Evolutionary conservation across 2,797 vertebrate genomes (phyloP), one percentile per base, ranked within the genome.

Genomic region (Periparus ater): DNA sequence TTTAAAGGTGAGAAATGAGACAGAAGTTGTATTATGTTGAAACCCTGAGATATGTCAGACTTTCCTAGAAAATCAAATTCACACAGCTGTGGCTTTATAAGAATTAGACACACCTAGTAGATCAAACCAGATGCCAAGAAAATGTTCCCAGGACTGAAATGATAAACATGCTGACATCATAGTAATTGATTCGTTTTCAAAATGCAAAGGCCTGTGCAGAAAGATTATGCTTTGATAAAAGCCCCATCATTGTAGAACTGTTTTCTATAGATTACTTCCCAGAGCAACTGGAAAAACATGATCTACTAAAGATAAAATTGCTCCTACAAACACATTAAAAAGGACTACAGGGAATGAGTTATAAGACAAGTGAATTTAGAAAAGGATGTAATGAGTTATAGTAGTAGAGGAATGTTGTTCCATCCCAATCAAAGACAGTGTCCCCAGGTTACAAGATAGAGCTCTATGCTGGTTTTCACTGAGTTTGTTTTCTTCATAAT

Each of bases 71-170:
- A 96, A 91, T 94, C 58, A 65, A 78, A 91, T 74, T 87, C 90
- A 94, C 72, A 91, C 84, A 98, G 91, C 96, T 97, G 94, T 72
- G 72, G 93, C 75, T 96, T 96, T 89, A 67, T 82, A 96, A 96
- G 84, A 96, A 97, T 96, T 97, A 95, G 96, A 96, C 94, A 97
- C 95, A 98, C 96, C 97, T 97, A 96, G 70, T 79, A 90, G 93
- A 97, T 96, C 85, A 95, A 94, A 92, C 84, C 14, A 87, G 74
- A 94, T 93, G 94, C 96, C 96, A 97, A 96, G 86, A 97, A 98
- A 96, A 97, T 61, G 85, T 98, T 96, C 93, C 96, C 96, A 97
- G 87, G 93, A 94, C 89, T 97, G 89, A 97, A 96, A 95, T 89
- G 67, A 96, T 94, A 97, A 97, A 93, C 86, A 95, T 66, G 42